A percentile compares a stretch with the other conserved stretches of the same genome.
Conservation (phyloP, 2,797 vertebrate genomes). For the Gastrophryne carolinensis region DNA sequence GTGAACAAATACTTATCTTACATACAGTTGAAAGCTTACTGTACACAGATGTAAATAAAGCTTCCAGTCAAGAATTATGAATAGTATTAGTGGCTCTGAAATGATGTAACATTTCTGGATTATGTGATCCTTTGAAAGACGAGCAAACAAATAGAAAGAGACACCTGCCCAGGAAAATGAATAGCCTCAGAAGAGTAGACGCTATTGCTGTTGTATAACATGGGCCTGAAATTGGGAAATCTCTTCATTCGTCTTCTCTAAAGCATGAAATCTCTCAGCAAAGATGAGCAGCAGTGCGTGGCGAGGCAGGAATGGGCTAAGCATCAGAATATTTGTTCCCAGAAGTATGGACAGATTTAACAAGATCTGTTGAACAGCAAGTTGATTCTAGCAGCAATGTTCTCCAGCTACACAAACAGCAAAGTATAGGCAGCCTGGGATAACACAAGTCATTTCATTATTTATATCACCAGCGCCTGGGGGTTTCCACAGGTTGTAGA, state of each 20-base stretch:
- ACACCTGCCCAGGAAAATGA: no score
- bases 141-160: no score
- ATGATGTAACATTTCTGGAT: no score
- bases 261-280: background rate
- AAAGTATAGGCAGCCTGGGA: background rate
- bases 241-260: background rate
- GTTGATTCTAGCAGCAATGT: background rate
- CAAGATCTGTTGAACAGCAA: background rate
- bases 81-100: no score
- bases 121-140: no score
- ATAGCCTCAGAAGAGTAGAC: no score
- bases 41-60: no score
- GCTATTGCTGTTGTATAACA: no score
- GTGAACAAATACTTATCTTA: no score
- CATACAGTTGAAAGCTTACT: no score
- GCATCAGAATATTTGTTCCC: slow-evolving; percentile 2
- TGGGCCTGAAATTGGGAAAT: background rate
- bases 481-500: background rate
- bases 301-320: background rate
- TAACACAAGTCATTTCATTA: background rate
- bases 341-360: background rate
- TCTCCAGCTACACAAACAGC: background rate
- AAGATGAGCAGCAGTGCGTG: background rate
- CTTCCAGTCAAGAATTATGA: no score
- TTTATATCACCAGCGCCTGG: slow-evolving; percentile 1